Percentiles rank a stretch among this genome's conserved stretches.
Conservation (phyloP, 2,888 invertebrate genomes). For the Eristalis intricaria region DNA sequence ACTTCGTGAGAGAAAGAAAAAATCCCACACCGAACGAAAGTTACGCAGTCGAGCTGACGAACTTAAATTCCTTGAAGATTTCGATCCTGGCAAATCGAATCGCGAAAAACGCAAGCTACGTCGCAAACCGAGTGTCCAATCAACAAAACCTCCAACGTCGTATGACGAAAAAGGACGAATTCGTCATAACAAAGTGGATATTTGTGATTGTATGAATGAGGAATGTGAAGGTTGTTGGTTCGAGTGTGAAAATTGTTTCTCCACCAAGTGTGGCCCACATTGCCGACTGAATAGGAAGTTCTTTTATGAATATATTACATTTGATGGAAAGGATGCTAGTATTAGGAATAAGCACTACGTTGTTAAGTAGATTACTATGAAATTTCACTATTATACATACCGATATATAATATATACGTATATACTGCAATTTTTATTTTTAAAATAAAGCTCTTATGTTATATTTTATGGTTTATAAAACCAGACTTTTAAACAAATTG, state of each 20-base stretch:
- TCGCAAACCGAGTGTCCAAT: slow-evolving; percentile 79
- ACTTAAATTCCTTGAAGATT: slow-evolving; percentile 68
- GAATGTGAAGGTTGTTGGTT: slow-evolving; percentile 93
- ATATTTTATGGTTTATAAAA: background rate
- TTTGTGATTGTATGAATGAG: slow-evolving; percentile 92
- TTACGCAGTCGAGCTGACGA: slow-evolving; percentile 74
- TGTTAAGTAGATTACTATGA: background rate
- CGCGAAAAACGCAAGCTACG: slow-evolving; percentile 89
- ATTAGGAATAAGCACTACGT: slow-evolving; percentile 75
- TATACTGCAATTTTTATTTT: background rate
- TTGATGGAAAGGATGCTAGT: slow-evolving; percentile 88
- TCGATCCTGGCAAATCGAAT: slow-evolving; percentile 82
- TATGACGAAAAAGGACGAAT: slow-evolving; percentile 88
- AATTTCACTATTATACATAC: background rate
- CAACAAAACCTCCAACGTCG: slow-evolving; percentile 68
- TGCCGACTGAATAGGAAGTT: slow-evolving; percentile 91
- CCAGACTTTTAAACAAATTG: background rate
- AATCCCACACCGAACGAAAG: slow-evolving; percentile 73
- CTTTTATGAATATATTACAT: slow-evolving; percentile 89
- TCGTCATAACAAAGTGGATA: slow-evolving; percentile 85
- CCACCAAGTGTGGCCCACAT: slow-evolving; percentile 90
- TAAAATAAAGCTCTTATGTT: background rate
- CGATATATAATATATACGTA: background rate
- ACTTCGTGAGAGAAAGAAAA: slow-evolving; percentile 74
- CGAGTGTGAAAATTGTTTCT: slow-evolving; percentile 88